A percentile compares a stretch with the other conserved stretches of the same genome.
These are phyloP conservation scores for Alectoris magna DNA, from an alignment of 2,797 vertebrate genomes.

Conservation along the genomic window DNA sequence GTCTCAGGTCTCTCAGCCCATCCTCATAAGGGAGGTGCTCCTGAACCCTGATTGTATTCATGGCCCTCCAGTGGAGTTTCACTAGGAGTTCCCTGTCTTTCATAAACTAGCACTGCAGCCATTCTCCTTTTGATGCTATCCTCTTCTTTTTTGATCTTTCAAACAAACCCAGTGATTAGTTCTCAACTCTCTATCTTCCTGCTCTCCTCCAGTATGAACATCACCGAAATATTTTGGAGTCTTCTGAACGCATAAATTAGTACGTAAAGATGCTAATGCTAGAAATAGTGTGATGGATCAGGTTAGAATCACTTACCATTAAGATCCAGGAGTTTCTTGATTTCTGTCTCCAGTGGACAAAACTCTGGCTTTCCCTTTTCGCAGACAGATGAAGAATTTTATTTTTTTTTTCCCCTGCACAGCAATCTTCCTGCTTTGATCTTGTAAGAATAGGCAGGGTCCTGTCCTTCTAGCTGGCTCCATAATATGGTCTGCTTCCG, in stretches of 20 bases:
- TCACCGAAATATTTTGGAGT: neutral
- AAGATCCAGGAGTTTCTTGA: neutral
- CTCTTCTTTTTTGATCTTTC: neutral
- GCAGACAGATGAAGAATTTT: neutral
- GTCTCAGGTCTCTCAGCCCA: too few relatives aligned
- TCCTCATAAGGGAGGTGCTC: too few relatives aligned
- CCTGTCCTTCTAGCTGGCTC: slow-evolving; percentile 14
- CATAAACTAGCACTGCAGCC: neutral
- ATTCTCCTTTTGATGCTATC: neutral
- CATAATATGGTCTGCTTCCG: slow-evolving; percentile 38
- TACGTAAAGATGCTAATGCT: neutral
- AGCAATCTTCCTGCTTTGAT: neutral
- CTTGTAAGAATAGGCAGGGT: neutral
- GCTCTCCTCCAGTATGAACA: neutral
- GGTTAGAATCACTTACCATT: slow-evolving; percentile 38
- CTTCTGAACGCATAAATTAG: neutral
- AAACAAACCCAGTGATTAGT: neutral
- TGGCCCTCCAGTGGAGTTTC: too few relatives aligned
- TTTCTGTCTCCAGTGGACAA: neutral
- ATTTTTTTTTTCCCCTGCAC: neutral
- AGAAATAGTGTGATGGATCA: neutral
- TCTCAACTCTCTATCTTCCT: neutral
- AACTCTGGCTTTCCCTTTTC: neutral
- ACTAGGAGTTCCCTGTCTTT: neutral
- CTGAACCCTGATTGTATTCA: too few relatives aligned